Evolutionary conservation across 2,113 vertebrate genomes (phyloP).

Genomic region (Lepus europaeus): DNA sequence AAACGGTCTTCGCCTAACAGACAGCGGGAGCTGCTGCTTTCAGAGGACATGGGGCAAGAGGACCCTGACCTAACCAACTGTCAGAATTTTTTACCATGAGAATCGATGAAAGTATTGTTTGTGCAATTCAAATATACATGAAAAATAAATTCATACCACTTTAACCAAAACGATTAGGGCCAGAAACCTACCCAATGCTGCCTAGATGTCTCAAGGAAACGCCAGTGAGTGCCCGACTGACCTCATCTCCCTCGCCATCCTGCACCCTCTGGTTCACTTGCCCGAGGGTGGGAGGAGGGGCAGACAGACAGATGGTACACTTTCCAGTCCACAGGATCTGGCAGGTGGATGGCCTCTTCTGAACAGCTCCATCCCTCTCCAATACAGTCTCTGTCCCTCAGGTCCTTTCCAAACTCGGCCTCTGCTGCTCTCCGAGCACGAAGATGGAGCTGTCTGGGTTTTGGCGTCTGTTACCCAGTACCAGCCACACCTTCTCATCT

Average conservation of each 20-base stretch:
- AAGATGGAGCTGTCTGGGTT: not conserved
- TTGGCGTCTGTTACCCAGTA: too few species aligned
- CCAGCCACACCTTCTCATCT: not conserved
- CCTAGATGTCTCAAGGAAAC: not conserved
- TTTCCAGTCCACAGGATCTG: not conserved
- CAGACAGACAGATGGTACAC: not conserved
- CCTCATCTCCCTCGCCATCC: not conserved
- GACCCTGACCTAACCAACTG: not conserved
- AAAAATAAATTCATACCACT: not conserved
- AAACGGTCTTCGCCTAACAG: not conserved
- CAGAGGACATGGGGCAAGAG: not conserved
- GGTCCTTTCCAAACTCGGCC: not conserved
- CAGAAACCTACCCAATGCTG: not conserved
- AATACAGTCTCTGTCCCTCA: not conserved
- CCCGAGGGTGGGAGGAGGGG: not conserved
- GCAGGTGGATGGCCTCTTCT: constrained; percentile 6
- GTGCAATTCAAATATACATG: constrained; percentile 8
- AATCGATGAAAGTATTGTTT: not conserved
- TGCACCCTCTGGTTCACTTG: not conserved
- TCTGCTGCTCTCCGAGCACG: not conserved
- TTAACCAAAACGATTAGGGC: not conserved
- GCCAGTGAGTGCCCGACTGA: not conserved
- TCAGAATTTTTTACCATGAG: not conserved
- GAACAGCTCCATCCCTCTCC: not conserved
- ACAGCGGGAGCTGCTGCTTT: not conserved